Evolutionary conservation across 2,888 invertebrate genomes (phyloP).

Genomic region (Sesia apiformis): DNA sequence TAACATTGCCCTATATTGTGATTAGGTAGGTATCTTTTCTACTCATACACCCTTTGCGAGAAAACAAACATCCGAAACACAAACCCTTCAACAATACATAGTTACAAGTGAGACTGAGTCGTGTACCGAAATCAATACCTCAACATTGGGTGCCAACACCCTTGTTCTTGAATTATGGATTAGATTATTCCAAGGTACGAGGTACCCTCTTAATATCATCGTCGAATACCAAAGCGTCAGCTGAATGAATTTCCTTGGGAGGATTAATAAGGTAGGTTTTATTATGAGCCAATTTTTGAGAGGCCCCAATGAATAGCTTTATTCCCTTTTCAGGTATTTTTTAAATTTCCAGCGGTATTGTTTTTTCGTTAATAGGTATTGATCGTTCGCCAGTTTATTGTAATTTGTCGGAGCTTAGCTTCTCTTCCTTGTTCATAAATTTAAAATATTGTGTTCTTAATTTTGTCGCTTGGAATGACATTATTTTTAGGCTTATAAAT

Average conservation of each 20-base stretch:
- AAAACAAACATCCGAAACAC: neutral
- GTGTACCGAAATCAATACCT: slow-evolving; percentile 9
- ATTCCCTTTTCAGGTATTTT: neutral
- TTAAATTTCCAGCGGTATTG: slow-evolving; percentile 3
- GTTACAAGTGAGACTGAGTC: slow-evolving; percentile 1
- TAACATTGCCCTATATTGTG: too few species aligned
- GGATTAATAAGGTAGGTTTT: slow-evolving; percentile 8
- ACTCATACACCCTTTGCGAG: too few species aligned
- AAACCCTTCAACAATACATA: neutral
- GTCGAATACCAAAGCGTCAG: slow-evolving; percentile 14
- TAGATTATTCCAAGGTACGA: slow-evolving; percentile 14
- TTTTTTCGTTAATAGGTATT: neutral
- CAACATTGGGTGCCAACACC: slow-evolving; percentile 4
- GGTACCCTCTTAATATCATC: slow-evolving; percentile 9
- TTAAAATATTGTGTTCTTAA: too few species aligned
- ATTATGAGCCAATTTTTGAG: slow-evolving; percentile 12
- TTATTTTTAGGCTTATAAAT: too few species aligned
- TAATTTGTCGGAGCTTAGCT: too few species aligned
- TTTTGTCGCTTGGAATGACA: too few species aligned
- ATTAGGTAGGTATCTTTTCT: too few species aligned
- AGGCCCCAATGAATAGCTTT: slow-evolving; percentile 8
- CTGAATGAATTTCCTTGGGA: slow-evolving; percentile 11
- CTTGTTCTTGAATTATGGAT: slow-evolving; percentile 18
- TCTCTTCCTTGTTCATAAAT: too few species aligned
- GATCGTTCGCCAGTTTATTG: too few species aligned